These are phyloP conservation scores for Picus viridis DNA, from an alignment of 2,797 vertebrate genomes.

Conservation along the genomic window DNA sequence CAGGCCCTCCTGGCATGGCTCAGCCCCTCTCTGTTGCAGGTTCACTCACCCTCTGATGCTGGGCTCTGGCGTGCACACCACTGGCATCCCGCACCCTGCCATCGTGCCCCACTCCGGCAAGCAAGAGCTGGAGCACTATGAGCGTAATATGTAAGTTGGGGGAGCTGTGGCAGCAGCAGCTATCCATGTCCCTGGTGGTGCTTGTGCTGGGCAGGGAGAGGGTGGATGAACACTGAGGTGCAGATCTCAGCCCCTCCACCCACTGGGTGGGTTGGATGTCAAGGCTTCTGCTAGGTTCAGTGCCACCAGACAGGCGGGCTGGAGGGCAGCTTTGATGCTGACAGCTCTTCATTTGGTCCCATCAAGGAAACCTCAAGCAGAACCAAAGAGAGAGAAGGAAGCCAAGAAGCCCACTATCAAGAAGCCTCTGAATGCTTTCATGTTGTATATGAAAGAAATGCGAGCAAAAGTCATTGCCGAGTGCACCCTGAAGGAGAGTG, in stretches of 20 bases:
- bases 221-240: neutral
- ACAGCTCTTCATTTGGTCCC: neutral
- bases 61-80: slow-evolving; percentile 92
- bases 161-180: fast-evolving
- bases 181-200: no score
- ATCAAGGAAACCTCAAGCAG: slow-evolving; percentile 89
- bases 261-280: neutral
- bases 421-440: slow-evolving; percentile 98
- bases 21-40: slow-evolving; percentile 76
- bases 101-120: slow-evolving; percentile 95
- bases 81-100: slow-evolving; percentile 95
- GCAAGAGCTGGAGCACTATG: slow-evolving; percentile 93
- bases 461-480: slow-evolving; percentile 97
- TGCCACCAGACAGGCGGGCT: neutral
- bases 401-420: slow-evolving; percentile 98
- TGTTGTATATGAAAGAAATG: slow-evolving; percentile 99
- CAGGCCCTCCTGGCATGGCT: neutral
- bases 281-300: neutral
- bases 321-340: neutral
- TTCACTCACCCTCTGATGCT: slow-evolving; percentile 96
- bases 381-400: slow-evolving; percentile 95
- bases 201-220: fast-evolving
- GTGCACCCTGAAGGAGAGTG: slow-evolving; percentile 98
- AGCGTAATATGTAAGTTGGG: slow-evolving; percentile 87
- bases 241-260: fast-evolving